Evolutionary conservation across 2,888 invertebrate genomes (phyloP).

Genomic region (Nephrotoma appendiculata): DNA sequence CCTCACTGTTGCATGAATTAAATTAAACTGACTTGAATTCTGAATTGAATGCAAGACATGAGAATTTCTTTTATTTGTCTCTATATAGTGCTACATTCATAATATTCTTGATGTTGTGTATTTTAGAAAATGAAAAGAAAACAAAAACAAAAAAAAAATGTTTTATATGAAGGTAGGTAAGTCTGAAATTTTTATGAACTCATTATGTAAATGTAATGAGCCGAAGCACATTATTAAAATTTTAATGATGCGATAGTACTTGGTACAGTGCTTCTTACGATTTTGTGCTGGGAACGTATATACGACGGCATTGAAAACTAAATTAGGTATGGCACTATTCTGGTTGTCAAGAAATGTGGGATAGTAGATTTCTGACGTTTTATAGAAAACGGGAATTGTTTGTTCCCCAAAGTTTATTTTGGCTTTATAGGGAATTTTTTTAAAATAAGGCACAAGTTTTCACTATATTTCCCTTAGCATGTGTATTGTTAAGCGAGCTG

Average conservation of each 20-base stretch:
- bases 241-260: background rate
- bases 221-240: background rate
- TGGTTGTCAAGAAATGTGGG: too few relatives aligned
- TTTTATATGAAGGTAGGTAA: background rate
- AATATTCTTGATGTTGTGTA: background rate
- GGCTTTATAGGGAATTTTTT: too few relatives aligned
- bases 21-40: background rate
- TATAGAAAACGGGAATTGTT: too few relatives aligned
- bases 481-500: too few relatives aligned
- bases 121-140: background rate
- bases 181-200: background rate
- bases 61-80: background rate
- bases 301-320: too few relatives aligned
- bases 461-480: too few relatives aligned
- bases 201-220: background rate
- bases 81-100: background rate
- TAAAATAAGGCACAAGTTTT: too few relatives aligned
- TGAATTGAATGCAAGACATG: background rate
- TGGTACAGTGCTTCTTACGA: too few relatives aligned
- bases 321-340: too few relatives aligned
- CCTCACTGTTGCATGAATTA: background rate
- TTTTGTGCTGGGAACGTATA: too few relatives aligned
- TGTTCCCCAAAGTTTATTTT: too few relatives aligned
- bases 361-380: too few relatives aligned
- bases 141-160: background rate